phyloP scores from a whole-genome alignment of 2,888 invertebrate genomes.

The Choreutis nemorana region DNA sequence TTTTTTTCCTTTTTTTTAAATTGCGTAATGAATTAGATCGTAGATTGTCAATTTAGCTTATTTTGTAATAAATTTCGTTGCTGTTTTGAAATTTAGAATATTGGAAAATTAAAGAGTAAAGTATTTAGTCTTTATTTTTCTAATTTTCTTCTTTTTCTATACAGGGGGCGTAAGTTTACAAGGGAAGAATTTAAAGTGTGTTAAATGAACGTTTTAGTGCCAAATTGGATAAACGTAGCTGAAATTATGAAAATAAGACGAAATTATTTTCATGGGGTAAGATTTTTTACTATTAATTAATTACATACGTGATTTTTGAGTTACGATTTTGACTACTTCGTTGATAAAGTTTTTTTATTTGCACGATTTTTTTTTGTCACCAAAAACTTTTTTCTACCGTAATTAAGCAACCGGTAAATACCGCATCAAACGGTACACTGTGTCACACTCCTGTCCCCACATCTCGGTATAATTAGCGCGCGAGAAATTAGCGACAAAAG shows the following conservation, averaged over 20 bases:
- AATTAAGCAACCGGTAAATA: no score
- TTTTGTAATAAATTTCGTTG: no score
- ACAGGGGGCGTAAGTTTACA: background rate
- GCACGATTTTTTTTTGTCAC: no score
- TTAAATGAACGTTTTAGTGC: conserved; percentile 31
- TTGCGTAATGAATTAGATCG: background rate
- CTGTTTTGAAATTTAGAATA: no score
- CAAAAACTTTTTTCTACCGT: no score
- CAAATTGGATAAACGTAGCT: conserved; percentile 14
- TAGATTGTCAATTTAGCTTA: no score
- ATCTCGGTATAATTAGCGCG: conserved; percentile 36
- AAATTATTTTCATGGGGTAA: conserved; percentile 53
- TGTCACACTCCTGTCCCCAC: conserved; percentile 17
- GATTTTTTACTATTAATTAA: no score
- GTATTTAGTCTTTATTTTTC: conserved; percentile 1
- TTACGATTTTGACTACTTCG: no score
- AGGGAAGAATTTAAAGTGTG: background rate
- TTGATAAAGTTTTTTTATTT: no score
- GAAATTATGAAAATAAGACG: conserved; percentile 60
- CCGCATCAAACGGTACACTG: conserved; percentile 21
- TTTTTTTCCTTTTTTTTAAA: background rate
- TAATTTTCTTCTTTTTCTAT: background rate
- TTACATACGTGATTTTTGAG: no score
- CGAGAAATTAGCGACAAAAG: conserved; percentile 37
- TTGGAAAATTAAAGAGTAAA: conserved; percentile 1